Conservation (phyloP, 30 jellyfish, hydroid and myxozoan genomes). For the Cassiopea xamachana region DNA sequence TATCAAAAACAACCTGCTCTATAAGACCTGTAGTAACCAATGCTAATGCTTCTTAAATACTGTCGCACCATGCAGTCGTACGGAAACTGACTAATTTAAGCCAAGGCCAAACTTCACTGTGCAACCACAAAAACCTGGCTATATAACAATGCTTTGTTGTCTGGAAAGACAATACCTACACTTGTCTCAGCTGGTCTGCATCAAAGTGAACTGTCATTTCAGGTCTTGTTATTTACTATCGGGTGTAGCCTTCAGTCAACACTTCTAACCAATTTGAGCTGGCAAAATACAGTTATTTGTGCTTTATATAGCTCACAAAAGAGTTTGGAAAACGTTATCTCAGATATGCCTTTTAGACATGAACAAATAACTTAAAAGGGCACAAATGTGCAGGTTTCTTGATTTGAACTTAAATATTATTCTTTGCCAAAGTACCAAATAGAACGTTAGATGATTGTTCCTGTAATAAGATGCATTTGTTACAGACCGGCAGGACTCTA, state of each 20-base stretch:
- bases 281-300: not conserved
- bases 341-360: not conserved
- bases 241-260: constrained; percentile 2
- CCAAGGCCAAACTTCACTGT: not conserved
- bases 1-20: no score
- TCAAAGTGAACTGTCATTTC: not conserved
- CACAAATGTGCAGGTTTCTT: not conserved
- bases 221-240: not conserved
- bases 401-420: not conserved
- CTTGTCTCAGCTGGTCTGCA: not conserved
- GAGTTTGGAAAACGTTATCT: not conserved
- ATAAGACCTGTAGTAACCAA: no score
- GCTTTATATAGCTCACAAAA: not conserved
- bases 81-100: no score
- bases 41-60: no score
- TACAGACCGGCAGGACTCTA: no score
- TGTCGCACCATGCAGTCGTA: no score
- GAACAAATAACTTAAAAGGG: not conserved
- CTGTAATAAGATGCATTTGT: no score
- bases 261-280: not conserved
- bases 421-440: not conserved
- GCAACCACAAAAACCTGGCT: not conserved
- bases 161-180: not conserved
- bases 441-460: no score
- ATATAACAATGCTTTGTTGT: not conserved